phyloP scores from a whole-genome alignment of 1,140 invertebrate genomes.

The Onthophagus taurus region DNA sequence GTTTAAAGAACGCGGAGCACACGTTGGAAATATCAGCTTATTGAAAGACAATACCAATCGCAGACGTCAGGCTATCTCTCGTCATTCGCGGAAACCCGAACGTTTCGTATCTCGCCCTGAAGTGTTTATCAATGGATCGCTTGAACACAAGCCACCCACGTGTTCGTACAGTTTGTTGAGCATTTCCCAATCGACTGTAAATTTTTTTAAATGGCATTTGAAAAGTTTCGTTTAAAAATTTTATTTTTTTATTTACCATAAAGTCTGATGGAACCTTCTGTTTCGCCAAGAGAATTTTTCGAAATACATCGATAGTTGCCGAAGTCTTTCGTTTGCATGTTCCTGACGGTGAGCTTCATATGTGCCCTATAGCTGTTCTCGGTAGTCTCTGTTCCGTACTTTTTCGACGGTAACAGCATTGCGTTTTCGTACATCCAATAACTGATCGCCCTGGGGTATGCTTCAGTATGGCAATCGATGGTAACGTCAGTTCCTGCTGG shows the following conservation, averaged over 20 bases:
- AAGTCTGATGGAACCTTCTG: slow-evolving; percentile 81
- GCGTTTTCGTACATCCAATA: slow-evolving; percentile 84
- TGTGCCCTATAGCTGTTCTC: slow-evolving; percentile 75
- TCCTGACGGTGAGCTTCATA: slow-evolving; percentile 77
- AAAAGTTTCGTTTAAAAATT: background rate
- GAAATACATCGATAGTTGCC: slow-evolving; percentile 82
- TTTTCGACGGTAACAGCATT: slow-evolving; percentile 74
- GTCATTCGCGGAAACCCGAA: no score
- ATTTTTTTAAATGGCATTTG: no score
- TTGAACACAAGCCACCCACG: no score
- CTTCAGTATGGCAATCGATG: slow-evolving; percentile 86
- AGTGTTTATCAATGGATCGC: no score
- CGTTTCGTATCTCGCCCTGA: no score
- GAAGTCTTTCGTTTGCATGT: slow-evolving; percentile 66
- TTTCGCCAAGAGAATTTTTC: slow-evolving; percentile 89
- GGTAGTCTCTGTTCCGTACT: slow-evolving; percentile 64
- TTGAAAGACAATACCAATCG: no score
- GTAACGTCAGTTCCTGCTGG: slow-evolving; percentile 81
- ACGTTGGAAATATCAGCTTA: no score
- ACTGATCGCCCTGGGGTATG: slow-evolving; percentile 84
- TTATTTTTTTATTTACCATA: slow-evolving; percentile 62
- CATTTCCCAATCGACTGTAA: no score
- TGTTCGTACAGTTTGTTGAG: no score
- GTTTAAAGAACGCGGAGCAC: no score
- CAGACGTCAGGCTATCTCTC: no score